Conservation (phyloP, 2,797 vertebrate species). For the Philypnodon macrostomus region DNA sequence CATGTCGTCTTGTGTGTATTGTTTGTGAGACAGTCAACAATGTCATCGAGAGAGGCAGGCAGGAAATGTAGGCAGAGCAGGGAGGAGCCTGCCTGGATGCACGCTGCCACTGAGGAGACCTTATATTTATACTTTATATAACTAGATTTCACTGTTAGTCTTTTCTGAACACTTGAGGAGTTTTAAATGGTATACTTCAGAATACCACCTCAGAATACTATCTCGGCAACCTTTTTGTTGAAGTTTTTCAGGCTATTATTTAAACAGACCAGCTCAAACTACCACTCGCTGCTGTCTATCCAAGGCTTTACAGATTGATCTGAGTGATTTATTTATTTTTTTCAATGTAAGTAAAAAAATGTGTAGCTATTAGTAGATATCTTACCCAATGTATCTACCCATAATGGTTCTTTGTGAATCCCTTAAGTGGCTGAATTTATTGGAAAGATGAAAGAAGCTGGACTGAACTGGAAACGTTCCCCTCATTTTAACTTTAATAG, state of each 20-base stretch:
- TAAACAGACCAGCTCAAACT: no score
- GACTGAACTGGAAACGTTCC: neutral
- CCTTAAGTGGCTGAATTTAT: no score
- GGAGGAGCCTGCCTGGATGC: slow-evolving; percentile 11
- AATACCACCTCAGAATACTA: no score
- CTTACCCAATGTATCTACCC: slow-evolving; percentile 12
- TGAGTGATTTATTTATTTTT: no score
- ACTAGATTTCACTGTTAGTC: neutral
- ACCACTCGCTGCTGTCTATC: no score
- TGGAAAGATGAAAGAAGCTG: no score
- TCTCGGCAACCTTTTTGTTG: no score
- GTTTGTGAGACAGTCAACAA: slow-evolving; percentile 49
- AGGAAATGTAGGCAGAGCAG: slow-evolving; percentile 19
- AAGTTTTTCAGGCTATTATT: no score
- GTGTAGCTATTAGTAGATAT: slow-evolving; percentile 36
- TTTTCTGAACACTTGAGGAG: no score
- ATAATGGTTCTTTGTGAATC: no score
- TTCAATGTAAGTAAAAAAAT: no score
- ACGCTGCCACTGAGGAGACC: neutral
- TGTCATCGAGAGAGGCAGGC: slow-evolving; percentile 25
- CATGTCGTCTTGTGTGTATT: slow-evolving; percentile 44
- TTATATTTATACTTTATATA: neutral
- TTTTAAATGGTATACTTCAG: neutral
- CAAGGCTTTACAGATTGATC: no score
- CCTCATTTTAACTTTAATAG: slow-evolving; percentile 11